Evolutionary conservation across 2,113 vertebrate genomes (phyloP), one percentile per base, ranked within the genome.

Genomic region (Macrotis lagotis): DNA sequence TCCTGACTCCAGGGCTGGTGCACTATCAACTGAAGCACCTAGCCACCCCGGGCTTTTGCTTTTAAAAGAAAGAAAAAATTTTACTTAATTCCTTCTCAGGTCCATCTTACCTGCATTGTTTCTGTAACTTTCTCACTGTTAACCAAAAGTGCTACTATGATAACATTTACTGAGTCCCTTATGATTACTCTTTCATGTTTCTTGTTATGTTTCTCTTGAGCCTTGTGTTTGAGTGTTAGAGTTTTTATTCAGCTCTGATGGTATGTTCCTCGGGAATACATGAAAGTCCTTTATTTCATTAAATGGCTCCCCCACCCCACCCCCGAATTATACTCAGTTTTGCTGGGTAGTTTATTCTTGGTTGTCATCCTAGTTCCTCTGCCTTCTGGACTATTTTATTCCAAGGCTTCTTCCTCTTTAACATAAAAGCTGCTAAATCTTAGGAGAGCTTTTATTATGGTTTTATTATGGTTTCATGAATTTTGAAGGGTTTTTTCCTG

Each of bases 41-140:
- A n/a, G n/a, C n/a, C n/a, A n/a, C n/a, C n/a, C n/a, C 66, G 37
- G 37, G n/a, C 31, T 89, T 88, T 92, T 90, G n/a, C 88, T 88
- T 92, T 92, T 50, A 92, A 91, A 28, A 48, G 93, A 28, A 90
- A 94, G 44, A 51, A 51, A 88, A n/a, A 25, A 91, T 74, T n/a
- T 74, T n/a, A 66, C 59, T 37, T 66, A 16, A 51, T 92, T 51
- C 52, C 44, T 95, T 93, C 93, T 37, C 52, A 83, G 9, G 37
- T 3, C 50, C 3, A 16, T 53, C 2, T 51, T 44, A 37, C 14
- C 4, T 47, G 11, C n/a, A n/a, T n/a, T 48, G 6, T 83, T 24
- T 53, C 37, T 19, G 22, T 51, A 74, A 74, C 59, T 74, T n/a
- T n/a, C 37, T 48, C 11, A 91, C 16, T 16, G 90, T 91, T 92